phyloP scores from a whole-genome alignment of 1,140 invertebrate species.

The Theocolax elegans region DNA sequence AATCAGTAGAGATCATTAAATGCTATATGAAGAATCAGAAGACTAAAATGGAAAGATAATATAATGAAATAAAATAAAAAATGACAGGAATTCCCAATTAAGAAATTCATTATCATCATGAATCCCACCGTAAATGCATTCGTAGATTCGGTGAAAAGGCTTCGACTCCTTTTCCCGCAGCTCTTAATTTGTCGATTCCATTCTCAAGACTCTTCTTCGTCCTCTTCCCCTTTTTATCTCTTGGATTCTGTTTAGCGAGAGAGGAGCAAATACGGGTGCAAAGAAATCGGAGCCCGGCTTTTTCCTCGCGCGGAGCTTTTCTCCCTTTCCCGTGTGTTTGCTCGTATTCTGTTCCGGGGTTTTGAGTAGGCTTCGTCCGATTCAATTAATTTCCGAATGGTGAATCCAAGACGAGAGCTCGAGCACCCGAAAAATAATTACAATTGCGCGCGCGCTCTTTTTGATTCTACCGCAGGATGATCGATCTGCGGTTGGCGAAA shows the following conservation, averaged over 20 bases:
- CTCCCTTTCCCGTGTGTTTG: not conserved
- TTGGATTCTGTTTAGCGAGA: not conserved
- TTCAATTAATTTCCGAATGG: constrained; percentile 59
- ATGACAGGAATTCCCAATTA: too few species aligned
- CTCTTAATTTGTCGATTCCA: constrained; percentile 24
- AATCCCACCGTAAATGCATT: too few species aligned
- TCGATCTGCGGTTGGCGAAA: constrained; percentile 2
- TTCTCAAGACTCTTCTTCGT: not conserved
- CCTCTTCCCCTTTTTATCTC: not conserved
- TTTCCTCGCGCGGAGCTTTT: not conserved
- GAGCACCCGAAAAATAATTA: constrained; percentile 54
- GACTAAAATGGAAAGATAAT: too few species aligned
- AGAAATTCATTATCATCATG: too few species aligned
- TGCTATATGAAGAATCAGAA: too few species aligned
- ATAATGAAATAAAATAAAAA: too few species aligned
- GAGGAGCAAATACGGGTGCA: constrained; percentile 17
- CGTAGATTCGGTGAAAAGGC: not conserved
- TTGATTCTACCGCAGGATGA: constrained; percentile 16
- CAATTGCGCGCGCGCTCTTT: constrained; percentile 48
- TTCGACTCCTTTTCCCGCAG: not conserved
- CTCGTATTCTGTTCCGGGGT: not conserved
- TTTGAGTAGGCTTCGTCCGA: constrained; percentile 38
- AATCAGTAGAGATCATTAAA: too few species aligned
- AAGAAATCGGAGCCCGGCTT: constrained; percentile 18
- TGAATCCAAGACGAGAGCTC: constrained; percentile 46